phyloP scores from a whole-genome alignment of 2,797 vertebrate genomes.

The Neomorphus geoffroyi region DNA sequence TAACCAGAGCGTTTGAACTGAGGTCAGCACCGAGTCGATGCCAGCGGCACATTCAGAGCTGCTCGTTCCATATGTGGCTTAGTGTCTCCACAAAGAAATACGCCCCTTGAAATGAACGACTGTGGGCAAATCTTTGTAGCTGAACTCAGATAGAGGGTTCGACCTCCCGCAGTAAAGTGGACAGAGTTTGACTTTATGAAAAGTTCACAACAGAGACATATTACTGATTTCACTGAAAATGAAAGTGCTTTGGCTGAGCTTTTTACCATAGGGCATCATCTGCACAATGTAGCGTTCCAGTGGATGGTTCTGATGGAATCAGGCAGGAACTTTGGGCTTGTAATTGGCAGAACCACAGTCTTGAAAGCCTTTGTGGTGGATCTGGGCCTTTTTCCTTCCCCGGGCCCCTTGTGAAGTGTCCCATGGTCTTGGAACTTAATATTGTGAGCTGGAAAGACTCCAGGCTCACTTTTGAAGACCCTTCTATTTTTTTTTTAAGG shows the following conservation, averaged over 20 bases:
- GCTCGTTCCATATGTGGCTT: background rate
- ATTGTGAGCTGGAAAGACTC: background rate
- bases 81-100: slow-evolving; percentile 1
- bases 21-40: background rate
- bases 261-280: background rate
- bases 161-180: slow-evolving; percentile 28
- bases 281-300: background rate
- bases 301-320: background rate
- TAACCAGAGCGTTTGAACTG: background rate
- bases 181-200: slow-evolving; percentile 28
- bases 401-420: background rate
- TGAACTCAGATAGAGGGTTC: background rate
- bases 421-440: background rate
- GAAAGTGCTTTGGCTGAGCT: background rate
- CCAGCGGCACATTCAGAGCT: background rate
- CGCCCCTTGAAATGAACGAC: background rate
- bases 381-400: background rate
- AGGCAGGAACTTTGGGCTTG: background rate
- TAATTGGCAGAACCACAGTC: background rate
- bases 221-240: slow-evolving; percentile 24
- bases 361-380: background rate
- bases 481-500: background rate
- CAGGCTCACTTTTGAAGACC: background rate
- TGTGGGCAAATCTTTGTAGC: background rate
- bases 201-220: background rate